These are phyloP conservation scores for Phasia obesa DNA, from an alignment of 2,888 invertebrate genomes.

Conservation along the genomic window DNA sequence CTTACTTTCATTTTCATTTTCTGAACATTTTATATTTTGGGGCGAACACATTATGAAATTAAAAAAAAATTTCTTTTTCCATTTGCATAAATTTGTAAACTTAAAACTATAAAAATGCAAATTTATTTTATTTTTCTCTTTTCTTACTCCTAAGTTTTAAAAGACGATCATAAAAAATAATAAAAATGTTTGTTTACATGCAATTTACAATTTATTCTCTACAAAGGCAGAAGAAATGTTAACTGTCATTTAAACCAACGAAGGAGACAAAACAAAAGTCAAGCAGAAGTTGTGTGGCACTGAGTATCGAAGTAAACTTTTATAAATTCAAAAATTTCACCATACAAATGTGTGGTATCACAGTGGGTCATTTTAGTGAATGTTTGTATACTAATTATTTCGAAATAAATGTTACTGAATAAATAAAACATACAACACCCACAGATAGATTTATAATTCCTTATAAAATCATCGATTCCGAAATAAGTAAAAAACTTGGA, in stretches of 20 bases:
- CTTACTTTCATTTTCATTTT: constrained; percentile 59
- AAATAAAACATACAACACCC: too few species aligned
- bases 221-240: constrained; percentile 26
- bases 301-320: constrained; percentile 43
- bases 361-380: background rate
- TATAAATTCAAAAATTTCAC: constrained; percentile 59
- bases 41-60: constrained; percentile 4
- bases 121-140: constrained; percentile 34
- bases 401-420: background rate
- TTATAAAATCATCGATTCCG: too few species aligned
- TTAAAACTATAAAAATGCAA: constrained; percentile 53
- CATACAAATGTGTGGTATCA: constrained; percentile 33
- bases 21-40: background rate
- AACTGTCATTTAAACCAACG: constrained; percentile 60
- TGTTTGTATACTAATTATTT: background rate
- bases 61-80: constrained; percentile 47
- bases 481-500: too few species aligned
- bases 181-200: constrained; percentile 51
- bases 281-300: constrained; percentile 25
- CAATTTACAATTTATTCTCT: constrained; percentile 60
- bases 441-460: too few species aligned
- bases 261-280: constrained; percentile 27
- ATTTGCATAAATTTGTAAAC: constrained; percentile 52
- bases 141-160: constrained; percentile 19
- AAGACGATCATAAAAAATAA: constrained; percentile 18